These are phyloP conservation scores for Irena cyanogastra DNA, from an alignment of 2,113 vertebrate genomes.

Conservation along the genomic window DNA sequence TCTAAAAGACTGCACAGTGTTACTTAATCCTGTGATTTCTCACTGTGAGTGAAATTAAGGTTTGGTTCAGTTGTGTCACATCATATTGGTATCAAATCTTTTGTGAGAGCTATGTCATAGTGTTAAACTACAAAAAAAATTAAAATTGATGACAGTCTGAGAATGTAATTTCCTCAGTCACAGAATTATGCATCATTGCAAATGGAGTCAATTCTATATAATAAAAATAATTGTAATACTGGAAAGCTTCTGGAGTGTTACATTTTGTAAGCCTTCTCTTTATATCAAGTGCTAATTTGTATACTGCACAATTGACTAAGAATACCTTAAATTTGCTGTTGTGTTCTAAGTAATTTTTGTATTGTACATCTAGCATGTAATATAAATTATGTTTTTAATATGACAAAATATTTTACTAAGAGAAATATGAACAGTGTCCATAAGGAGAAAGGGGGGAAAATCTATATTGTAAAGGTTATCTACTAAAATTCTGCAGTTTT, in stretches of 20 bases:
- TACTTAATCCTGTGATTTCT: slow-evolving; percentile 87
- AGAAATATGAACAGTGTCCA: background rate
- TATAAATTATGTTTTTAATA: background rate
- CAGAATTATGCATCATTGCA: background rate
- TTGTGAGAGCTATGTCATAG: slow-evolving; percentile 54
- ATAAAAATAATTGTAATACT: background rate
- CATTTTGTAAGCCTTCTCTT: background rate
- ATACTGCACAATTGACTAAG: background rate
- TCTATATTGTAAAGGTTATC: background rate
- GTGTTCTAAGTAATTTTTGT: background rate
- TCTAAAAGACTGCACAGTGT: slow-evolving; percentile 87
- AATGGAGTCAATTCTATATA: background rate
- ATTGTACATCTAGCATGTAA: background rate
- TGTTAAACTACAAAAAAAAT: background rate
- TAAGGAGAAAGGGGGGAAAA: background rate
- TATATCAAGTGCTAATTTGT: background rate
- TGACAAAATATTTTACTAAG: background rate
- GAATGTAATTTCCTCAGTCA: slow-evolving; percentile 38
- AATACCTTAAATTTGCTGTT: background rate
- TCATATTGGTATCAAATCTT: slow-evolving; percentile 82
- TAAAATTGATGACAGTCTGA: slow-evolving; percentile 20
- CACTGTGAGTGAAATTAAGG: slow-evolving; percentile 86
- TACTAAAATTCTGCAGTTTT: accelerated
- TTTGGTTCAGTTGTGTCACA: slow-evolving; percentile 83
- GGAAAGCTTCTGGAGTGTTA: background rate